Base-by-base conservation (phyloP, 35 echinoderm and acorn worm genomes). In the Lytechinus variegatus region DNA sequence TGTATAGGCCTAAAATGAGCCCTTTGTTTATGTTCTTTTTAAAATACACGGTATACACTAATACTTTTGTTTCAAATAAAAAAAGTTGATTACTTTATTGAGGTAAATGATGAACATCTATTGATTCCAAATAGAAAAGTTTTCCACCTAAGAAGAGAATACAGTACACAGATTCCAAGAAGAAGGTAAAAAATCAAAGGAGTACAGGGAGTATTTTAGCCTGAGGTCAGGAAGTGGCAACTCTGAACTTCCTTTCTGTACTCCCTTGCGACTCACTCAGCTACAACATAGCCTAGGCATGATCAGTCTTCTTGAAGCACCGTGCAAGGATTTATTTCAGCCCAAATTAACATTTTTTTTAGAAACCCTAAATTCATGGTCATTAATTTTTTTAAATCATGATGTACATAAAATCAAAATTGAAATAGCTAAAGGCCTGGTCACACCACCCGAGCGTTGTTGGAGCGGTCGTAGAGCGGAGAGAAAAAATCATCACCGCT, bases 131-230 rank as follows among this genome's bases (percentile, higher is more conserved):
- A 79, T 79, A n/a, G 21, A 79, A 24, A 4, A 24, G 66, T 24
- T 79, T 79, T 24, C 66, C 66, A n/a, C 19, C 19, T 58, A 79
- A 24, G n/a, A 16, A 79, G 66, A 79, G 66, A 79, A 79, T n/a
- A 79, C 1, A 24, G 66, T n/a, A 79, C n/a, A 79, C 0, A 24
- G 66, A 79, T 79, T 79, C 66, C 14, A 4, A 79, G 66, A 79
- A 79, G 66, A n/a, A 24, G 66, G 66, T 79, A 16, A 24, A 79
- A 79, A 24, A 79, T 79, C 4, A 24, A 5, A 79, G 66, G 66
- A 79, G 66, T 79, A 79, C 19, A 79, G 66, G 66, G 66, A 79
- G 66, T 79, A 79, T 79, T 79, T 54, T 90, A 52, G 88, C 88
- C 88, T 52, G 28, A 33, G 88, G 88, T 44, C 88, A 90, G 88